phyloP scores from a whole-genome alignment of 2,113 vertebrate species.

The Axis porcinus region DNA sequence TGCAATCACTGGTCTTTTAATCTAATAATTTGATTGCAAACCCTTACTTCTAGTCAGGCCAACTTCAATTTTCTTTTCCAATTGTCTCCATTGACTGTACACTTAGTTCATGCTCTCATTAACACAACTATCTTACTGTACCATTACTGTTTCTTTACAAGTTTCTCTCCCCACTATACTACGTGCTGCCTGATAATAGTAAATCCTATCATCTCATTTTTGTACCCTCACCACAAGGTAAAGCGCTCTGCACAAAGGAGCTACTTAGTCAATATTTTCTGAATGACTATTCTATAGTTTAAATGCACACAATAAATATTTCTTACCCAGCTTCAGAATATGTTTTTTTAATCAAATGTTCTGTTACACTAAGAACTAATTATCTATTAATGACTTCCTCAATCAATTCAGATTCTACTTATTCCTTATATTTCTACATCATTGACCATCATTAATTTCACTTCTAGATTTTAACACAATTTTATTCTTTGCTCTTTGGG shows the following conservation, averaged over 20 bases:
- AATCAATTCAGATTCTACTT: neutral
- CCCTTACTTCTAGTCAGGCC: neutral
- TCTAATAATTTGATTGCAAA: neutral
- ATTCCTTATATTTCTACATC: neutral
- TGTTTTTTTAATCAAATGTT: neutral
- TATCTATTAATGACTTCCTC: neutral
- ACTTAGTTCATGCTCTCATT: neutral
- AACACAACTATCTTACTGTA: neutral
- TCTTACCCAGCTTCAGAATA: neutral
- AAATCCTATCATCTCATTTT: neutral
- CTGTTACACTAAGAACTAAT: neutral
- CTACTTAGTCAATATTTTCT: neutral
- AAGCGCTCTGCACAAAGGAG: neutral
- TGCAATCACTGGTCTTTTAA: neutral
- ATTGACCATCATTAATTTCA: neutral
- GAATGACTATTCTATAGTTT: neutral
- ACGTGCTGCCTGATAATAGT: neutral
- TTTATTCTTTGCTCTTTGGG: neutral
- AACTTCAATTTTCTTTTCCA: neutral
- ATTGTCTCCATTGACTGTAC: neutral
- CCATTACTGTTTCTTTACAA: neutral
- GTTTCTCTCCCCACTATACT: neutral
- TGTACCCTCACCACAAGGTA: neutral
- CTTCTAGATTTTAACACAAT: neutral
- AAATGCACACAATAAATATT: neutral